Conservation (phyloP, 2,113 vertebrate species). For the Carassius auratus region DNA sequence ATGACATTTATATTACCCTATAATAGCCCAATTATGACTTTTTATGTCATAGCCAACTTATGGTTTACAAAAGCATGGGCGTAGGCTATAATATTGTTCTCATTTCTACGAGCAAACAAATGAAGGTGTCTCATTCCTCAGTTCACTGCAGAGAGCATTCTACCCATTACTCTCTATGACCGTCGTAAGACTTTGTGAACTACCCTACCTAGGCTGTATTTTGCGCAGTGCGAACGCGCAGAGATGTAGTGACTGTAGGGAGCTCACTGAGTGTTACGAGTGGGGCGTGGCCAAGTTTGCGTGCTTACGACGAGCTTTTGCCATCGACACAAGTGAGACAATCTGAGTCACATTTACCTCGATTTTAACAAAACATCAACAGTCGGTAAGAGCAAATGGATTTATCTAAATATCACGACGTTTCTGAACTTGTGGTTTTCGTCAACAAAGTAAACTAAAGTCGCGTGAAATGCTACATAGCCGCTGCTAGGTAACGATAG, state of each 20-base stretch:
- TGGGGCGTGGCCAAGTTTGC: conserved; percentile 1
- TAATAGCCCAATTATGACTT: neutral
- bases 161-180: neutral
- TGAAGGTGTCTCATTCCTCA: neutral
- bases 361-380: neutral
- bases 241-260: neutral
- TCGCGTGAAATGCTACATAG: neutral
- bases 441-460: neutral
- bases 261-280: neutral
- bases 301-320: neutral
- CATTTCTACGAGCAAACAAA: neutral
- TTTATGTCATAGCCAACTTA: neutral
- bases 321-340: neutral
- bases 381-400: neutral
- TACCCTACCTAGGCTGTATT: neutral
- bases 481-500: neutral
- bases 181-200: neutral
- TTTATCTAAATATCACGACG: neutral
- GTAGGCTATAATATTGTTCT: neutral
- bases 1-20: neutral
- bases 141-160: neutral
- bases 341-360: neutral
- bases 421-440: neutral
- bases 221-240: neutral
- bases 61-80: neutral